Percentiles rank a stretch among this genome's conserved stretches.
These are phyloP conservation scores for Megatriorchis doriae DNA, from an alignment of 2,113 vertebrate species.

Conservation along the genomic window DNA sequence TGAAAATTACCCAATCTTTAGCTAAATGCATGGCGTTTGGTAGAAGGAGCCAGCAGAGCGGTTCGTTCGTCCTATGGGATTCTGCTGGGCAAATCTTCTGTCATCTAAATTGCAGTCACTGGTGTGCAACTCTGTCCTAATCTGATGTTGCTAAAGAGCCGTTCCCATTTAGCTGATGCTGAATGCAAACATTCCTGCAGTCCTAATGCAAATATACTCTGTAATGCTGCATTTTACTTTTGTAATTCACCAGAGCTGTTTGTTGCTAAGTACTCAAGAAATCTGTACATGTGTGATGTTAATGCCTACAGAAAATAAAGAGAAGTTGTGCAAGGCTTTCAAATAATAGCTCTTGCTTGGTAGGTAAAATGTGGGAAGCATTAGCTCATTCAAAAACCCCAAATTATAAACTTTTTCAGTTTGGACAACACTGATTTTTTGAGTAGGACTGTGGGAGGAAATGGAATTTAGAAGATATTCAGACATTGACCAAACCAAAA, in stretches of 20 bases:
- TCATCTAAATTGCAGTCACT: background rate
- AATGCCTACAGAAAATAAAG: background rate
- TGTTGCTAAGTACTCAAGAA: background rate
- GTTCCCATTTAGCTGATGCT: conserved; percentile 41
- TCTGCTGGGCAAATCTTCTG: conserved; percentile 11
- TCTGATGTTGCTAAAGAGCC: conserved; percentile 16
- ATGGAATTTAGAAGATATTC: background rate
- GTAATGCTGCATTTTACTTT: background rate
- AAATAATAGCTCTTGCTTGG: background rate
- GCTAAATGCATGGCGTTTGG: background rate
- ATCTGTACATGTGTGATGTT: background rate
- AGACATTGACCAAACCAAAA: background rate
- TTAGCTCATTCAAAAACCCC: background rate
- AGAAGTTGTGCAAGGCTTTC: background rate
- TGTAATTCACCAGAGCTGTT: background rate
- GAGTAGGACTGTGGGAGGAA: background rate
- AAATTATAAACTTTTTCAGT: background rate
- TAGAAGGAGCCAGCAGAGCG: background rate
- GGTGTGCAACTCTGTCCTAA: background rate
- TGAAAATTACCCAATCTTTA: background rate
- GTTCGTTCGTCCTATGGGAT: background rate
- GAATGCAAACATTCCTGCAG: conserved; percentile 36
- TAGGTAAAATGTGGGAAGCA: background rate
- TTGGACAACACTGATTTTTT: background rate
- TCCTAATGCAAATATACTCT: background rate